Evolutionary conservation across 2,888 invertebrate genomes (phyloP), one percentile per base, ranked within the genome.

Genomic region (Clivina fossor): DNA sequence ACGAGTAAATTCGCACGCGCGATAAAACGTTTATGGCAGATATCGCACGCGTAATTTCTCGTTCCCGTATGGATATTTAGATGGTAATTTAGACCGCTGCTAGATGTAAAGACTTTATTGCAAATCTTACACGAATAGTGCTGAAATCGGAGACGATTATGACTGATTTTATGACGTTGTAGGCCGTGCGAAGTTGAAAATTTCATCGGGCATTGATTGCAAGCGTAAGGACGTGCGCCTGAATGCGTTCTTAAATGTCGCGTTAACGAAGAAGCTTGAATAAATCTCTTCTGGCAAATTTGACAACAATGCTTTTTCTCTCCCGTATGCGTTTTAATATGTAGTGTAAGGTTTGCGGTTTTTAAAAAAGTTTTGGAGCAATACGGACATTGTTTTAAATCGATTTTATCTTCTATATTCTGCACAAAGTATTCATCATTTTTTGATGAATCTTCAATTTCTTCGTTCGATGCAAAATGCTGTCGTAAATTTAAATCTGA

Each of bases 1-100:
- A 56, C 24, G 1, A 47, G 24, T 9, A 58, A 35, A 24, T 58
- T 58, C 3, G 58, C 24, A 26, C 43, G 49, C 5, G 47, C 51
- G 1, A 56, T 51, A 24, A 58, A 58, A 20, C 40, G 26, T 48
- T 58, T 60, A 9, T 56, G 22, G 26, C 60, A 60, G 26, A 58
- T 58, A 26, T 54, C 46, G 28, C 60, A 60, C 7, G 43, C 26
- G 15, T 48, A 60, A 3, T 47, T 54, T 26, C 56, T 50, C 13
- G 48, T 56, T 7, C 51, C 56, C 1, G 41, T 57, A 26, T 60
- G 60, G 26, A 56, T 53, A 2, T 58, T 38, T 56, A 40, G 38
- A 11, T 58, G 58, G 22, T 58, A 58, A 16, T 46, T 50, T 33
- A 58, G 15, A 8, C 58, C 58, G 13, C 51, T 51, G 24, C 55